Conservation (phyloP, 2,797 vertebrate genomes). For the Gymnodraco acuticeps region DNA sequence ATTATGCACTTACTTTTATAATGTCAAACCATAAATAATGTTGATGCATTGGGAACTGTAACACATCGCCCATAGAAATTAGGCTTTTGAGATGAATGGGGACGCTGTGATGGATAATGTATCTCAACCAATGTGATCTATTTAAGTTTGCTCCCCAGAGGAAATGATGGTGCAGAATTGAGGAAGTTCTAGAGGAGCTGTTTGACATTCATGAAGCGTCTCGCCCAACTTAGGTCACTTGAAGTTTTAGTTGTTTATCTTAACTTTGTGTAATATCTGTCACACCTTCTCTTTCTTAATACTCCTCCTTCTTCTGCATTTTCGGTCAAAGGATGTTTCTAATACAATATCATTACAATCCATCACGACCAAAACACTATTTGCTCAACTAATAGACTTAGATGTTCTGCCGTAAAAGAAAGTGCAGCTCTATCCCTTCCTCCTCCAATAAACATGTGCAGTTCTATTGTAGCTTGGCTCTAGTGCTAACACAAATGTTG, state of each 20-base stretch:
- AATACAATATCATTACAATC: conserved; percentile 4
- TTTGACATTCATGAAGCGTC: conserved; percentile 63
- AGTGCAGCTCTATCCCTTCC: conserved; percentile 4
- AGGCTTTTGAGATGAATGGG: conserved; percentile 84
- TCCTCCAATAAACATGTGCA: conserved; percentile 57
- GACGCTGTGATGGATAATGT: conserved; percentile 83
- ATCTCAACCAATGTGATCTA: conserved; percentile 78
- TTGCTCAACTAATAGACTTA: conserved; percentile 22
- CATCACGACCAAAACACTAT: conserved; percentile 20
- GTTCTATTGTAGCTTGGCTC: conserved; percentile 45
- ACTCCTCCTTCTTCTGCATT: conserved; percentile 28
- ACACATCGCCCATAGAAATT: conserved; percentile 84
- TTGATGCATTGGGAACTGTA: conserved; percentile 84
- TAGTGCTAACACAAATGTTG: conserved; percentile 62
- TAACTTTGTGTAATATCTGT: conserved; percentile 22
- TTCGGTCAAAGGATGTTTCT: conserved; percentile 10
- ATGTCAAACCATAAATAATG: conserved; percentile 89
- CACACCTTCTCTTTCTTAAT: conserved; percentile 3
- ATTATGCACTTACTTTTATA: conserved; percentile 90
- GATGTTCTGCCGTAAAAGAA: conserved; percentile 28
- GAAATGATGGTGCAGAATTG: conserved; percentile 74
- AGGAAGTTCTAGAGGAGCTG: conserved; percentile 63
- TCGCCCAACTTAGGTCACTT: conserved; percentile 48
- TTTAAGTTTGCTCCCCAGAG: conserved; percentile 79
- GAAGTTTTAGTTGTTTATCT: conserved; percentile 38